phyloP scores from a whole-genome alignment of 2,113 vertebrate species.

The Piprites chloris region DNA sequence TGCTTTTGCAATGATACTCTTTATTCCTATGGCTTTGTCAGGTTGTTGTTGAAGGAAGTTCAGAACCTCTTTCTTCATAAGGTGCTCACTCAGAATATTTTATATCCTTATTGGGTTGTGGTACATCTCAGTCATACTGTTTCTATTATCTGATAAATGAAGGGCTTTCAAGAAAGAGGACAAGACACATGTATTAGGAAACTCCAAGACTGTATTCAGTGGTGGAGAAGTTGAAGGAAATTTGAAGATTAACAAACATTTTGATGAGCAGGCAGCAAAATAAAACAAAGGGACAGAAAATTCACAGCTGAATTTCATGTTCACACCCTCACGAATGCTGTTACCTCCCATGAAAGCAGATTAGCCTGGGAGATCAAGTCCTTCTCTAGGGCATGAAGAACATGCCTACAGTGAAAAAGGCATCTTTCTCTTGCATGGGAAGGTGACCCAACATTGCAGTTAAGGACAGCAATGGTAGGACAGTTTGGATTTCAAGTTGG shows the following conservation, averaged over 20 bases:
- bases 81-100: constrained; percentile 26
- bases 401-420: not conserved
- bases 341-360: not conserved
- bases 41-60: constrained; percentile 20
- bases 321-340: not conserved
- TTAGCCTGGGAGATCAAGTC: not conserved
- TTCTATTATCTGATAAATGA: constrained; percentile 18
- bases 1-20: not conserved
- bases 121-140: constrained; percentile 12
- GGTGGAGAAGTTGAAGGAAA: constrained; percentile 15
- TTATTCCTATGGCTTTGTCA: not conserved
- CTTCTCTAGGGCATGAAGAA: not conserved
- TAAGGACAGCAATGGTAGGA: not conserved
- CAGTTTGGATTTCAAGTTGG: not conserved
- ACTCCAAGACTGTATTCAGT: not conserved
- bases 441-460: rapidly evolving
- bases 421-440: not conserved
- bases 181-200: not conserved
- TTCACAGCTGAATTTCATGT: not conserved
- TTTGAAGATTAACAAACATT: constrained; percentile 28
- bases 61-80: constrained; percentile 34
- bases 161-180: constrained; percentile 9
- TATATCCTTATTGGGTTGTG: constrained; percentile 5
- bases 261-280: not conserved
- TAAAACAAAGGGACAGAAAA: not conserved